Evolutionary conservation across 2,888 invertebrate genomes (phyloP).

Genomic region (Agrotis exclamationis): DNA sequence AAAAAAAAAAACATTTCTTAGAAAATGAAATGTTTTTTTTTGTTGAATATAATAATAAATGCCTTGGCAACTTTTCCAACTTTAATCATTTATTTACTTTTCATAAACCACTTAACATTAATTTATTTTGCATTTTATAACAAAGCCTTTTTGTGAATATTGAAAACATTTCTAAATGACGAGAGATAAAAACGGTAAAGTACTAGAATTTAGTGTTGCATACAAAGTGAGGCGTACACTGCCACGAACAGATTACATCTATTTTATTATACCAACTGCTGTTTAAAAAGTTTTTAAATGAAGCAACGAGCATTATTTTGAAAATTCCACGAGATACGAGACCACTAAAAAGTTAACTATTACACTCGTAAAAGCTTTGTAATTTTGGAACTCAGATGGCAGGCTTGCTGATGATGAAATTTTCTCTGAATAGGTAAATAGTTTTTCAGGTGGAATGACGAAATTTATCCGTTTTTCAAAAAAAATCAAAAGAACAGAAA

Average conservation of each 20-base stretch:
- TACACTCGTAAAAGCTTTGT: not conserved
- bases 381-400: not conserved
- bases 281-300: slow-evolving; percentile 14
- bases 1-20: no score
- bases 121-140: slow-evolving; percentile 46
- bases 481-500: no score
- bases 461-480: no score
- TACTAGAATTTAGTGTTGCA: slow-evolving; percentile 34
- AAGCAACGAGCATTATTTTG: slow-evolving; percentile 4
- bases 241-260: slow-evolving; percentile 30
- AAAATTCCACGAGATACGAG: not conserved
- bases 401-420: not conserved
- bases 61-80: not conserved
- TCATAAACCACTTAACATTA: slow-evolving; percentile 14
- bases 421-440: not conserved
- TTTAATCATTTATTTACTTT: slow-evolving; percentile 12
- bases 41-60: no score
- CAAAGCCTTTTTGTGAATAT: slow-evolving; percentile 50
- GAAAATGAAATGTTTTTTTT: no score
- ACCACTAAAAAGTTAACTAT: not conserved
- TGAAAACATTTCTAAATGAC: slow-evolving; percentile 30
- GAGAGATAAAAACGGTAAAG: slow-evolving; percentile 43
- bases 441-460: no score
- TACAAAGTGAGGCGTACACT: slow-evolving; percentile 23
- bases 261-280: slow-evolving; percentile 24